Evolutionary conservation across 2,113 vertebrate genomes (phyloP), one percentile per base, ranked within the genome.

Genomic region (Romanogobio albipinnatus): DNA sequence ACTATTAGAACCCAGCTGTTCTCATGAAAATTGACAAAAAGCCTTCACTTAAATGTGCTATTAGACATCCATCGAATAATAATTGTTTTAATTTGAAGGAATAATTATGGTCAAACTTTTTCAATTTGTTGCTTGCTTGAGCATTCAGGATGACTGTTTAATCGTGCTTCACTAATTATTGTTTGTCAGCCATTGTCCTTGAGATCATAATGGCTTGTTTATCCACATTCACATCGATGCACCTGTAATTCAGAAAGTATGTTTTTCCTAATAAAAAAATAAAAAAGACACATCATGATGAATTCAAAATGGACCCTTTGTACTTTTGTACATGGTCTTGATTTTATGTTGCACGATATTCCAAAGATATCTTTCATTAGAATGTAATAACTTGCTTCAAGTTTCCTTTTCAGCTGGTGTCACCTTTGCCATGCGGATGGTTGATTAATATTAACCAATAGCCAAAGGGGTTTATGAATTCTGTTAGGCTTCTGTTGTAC

Each of bases 101-200:
- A 62, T 80, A 81, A 74, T 85, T 73, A 85, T 64, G 78, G 70
- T 64, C 53, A 62, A 81, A 81, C 84, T 85, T 75, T 73, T 77
- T 70, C 45, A 79, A 47, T 87, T 75, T 77, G 68, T 53, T 86
- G 26, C 43, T 68, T 68, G 24, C 45, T 45, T 59, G 13, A 79
- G 9, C 6, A n/a, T 70, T 3, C 19, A 36, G n/a, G 19, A 70
- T 81, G 49, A 49, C 80, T 70, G 64, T 70, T 82, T 58, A 61
- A 62, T 76, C 61, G 10, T 24, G 33, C 70, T 66, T 81, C 73
- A 61, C 80, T 77, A 73, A 77, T 56, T 68, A 77, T 76, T 77
- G 64, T 82, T 82, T 82, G 29, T 82, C 80, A 71, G 80, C 29
- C 47, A 9, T 56, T 82, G 64, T 82, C 80, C 80, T 82, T 71